These are phyloP conservation scores for Eospalax fontanierii DNA, from an alignment of 2,797 vertebrate species.

Conservation along the genomic window DNA sequence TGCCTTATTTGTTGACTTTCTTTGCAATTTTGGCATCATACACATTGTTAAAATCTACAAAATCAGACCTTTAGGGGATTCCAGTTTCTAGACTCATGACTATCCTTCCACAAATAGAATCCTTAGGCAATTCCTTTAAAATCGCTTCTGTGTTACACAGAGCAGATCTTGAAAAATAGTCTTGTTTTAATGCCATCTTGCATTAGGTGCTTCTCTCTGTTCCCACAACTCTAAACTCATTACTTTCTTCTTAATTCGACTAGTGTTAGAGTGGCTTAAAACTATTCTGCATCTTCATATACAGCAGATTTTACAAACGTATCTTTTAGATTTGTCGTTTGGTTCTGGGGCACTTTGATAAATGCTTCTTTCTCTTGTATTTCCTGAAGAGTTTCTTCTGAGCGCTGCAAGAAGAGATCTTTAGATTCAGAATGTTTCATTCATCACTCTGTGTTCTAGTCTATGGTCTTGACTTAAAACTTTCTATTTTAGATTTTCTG, in stretches of 20 bases:
- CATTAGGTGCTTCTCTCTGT: too few species aligned
- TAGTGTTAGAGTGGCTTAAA: too few species aligned
- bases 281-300: background rate
- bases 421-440: slow-evolving; percentile 93
- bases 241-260: background rate
- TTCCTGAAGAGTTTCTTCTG: background rate
- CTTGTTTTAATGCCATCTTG: background rate
- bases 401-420: slow-evolving; percentile 94
- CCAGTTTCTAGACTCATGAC: background rate
- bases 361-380: background rate
- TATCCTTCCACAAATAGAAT: background rate
- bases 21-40: background rate
- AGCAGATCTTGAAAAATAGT: background rate
- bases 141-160: background rate
- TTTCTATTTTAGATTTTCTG: slow-evolving; percentile 93
- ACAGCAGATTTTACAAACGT: too few species aligned
- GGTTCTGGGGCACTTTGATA: background rate
- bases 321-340: background rate
- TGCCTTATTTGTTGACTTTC: too few species aligned
- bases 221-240: background rate
- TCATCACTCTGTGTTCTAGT: slow-evolving; percentile 5
- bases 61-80: background rate
- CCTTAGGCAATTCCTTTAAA: background rate
- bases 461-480: slow-evolving; percentile 59
- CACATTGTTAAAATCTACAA: background rate